These are phyloP conservation scores for Danaus plexippus DNA, from an alignment of 1,140 invertebrate genomes.

Conservation along the genomic window DNA sequence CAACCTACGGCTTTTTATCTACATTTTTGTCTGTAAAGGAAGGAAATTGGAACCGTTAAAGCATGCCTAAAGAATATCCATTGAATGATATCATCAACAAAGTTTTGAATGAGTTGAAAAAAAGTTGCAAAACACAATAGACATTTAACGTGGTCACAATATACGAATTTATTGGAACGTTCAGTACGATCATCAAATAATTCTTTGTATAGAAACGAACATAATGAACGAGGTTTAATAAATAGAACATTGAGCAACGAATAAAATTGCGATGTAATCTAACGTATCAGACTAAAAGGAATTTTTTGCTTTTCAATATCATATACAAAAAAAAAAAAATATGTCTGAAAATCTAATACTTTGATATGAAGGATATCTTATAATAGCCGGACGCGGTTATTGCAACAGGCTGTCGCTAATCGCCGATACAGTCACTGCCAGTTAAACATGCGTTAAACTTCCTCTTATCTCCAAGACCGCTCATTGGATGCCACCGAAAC, in stretches of 20 bases:
- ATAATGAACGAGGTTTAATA: constrained; percentile 31
- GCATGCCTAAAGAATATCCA: constrained; percentile 1
- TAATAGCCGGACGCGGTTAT: constrained; percentile 31
- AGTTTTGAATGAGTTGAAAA: constrained; percentile 32
- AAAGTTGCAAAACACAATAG: constrained; percentile 10
- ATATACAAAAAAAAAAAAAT: too few relatives aligned
- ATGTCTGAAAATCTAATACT: too few relatives aligned
- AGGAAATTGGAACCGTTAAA: constrained; percentile 29
- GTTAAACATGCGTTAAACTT: constrained; percentile 25
- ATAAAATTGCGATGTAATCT: too few relatives aligned
- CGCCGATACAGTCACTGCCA: constrained; percentile 19
- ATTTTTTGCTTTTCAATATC: too few relatives aligned
- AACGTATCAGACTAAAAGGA: too few relatives aligned
- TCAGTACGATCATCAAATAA: constrained; percentile 29
- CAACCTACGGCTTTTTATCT: constrained; percentile 51
- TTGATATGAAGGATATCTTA: constrained; percentile 22
- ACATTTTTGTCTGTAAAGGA: constrained; percentile 68
- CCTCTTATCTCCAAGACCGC: constrained; percentile 19
- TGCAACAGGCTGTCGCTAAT: constrained; percentile 22
- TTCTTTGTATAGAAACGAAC: constrained; percentile 25
- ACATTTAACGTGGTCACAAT: constrained; percentile 20
- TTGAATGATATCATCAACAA: constrained; percentile 44
- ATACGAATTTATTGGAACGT: constrained; percentile 23
- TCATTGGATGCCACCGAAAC: constrained; percentile 10
- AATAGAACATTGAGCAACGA: constrained; percentile 32